phyloP scores from a whole-genome alignment of 2,888 invertebrate species.

The Ryuthela nishihirai region DNA sequence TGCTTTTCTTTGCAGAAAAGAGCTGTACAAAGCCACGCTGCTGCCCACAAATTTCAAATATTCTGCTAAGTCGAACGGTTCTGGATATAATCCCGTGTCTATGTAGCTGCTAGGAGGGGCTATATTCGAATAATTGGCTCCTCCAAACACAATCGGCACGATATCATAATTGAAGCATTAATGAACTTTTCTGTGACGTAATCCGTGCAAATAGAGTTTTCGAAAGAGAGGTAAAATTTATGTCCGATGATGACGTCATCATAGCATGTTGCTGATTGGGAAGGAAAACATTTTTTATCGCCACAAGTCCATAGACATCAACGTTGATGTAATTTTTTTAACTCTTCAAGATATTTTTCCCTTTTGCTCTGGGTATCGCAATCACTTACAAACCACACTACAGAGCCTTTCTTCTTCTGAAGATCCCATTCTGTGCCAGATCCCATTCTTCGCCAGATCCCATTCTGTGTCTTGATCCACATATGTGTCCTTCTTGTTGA shows the following conservation, averaged over 20 bases:
- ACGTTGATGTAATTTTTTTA: conserved; percentile 31
- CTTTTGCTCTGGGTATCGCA: conserved; percentile 30
- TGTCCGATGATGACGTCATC: conserved; percentile 45
- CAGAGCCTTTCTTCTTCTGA: no score
- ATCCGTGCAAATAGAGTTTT: conserved; percentile 44
- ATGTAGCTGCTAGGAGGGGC: conserved; percentile 47
- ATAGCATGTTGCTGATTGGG: conserved; percentile 47
- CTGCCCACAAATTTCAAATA: conserved; percentile 11
- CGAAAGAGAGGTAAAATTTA: conserved; percentile 35
- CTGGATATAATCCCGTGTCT: conserved; percentile 41
- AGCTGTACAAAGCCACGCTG: conserved; percentile 2
- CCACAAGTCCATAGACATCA: conserved; percentile 38
- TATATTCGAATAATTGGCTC: conserved; percentile 44
- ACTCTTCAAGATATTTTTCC: conserved; percentile 33
- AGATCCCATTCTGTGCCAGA: no score
- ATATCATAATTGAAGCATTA: conserved; percentile 43
- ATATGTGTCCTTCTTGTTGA: no score
- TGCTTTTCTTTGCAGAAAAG: conserved; percentile 13
- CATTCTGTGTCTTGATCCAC: background rate
- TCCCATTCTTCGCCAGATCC: no score
- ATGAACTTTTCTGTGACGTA: conserved; percentile 48
- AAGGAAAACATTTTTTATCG: conserved; percentile 21
- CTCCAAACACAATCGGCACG: conserved; percentile 47
- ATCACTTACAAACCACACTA: conserved; percentile 37
- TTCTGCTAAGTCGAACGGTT: conserved; percentile 21